Percentiles rank a stretch among this genome's conserved stretches.
phyloP scores from a whole-genome alignment of 2,888 invertebrate genomes.

The Dendrolimus houi region DNA sequence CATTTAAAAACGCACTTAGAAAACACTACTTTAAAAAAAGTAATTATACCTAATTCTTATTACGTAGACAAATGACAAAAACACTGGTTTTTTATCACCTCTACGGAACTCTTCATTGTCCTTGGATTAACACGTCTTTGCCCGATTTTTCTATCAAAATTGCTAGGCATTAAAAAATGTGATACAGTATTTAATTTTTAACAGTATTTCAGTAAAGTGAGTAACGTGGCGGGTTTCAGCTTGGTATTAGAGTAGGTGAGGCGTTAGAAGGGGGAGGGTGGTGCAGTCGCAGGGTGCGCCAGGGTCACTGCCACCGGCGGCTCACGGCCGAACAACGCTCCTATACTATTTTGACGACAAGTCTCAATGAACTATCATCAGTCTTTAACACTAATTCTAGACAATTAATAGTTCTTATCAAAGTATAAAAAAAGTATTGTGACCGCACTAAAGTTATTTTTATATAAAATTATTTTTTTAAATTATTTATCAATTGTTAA shows the following conservation, averaged over 20 bases:
- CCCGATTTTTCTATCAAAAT: no score
- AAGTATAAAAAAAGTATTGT: no score
- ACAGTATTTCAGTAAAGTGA: not conserved
- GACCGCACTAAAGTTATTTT: no score
- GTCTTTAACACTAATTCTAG: not conserved
- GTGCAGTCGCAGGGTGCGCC: constrained; percentile 75
- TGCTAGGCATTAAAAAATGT: not conserved
- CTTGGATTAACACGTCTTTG: no score
- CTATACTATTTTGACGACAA: constrained; percentile 57
- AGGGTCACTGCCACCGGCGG: constrained; percentile 78
- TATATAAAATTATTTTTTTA: no score
- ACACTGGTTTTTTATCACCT: no score
- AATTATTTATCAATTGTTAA: no score
- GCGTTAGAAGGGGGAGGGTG: constrained; percentile 30
- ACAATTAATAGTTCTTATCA: not conserved
- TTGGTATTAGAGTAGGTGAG: constrained; percentile 10
- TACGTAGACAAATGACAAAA: no score
- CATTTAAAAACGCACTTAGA: no score
- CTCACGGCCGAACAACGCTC: constrained; percentile 40
- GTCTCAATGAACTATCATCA: constrained; percentile 39
- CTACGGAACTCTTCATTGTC: no score
- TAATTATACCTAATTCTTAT: no score
- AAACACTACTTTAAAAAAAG: no score
- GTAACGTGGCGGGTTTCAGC: not conserved
- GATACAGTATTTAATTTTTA: not conserved